Evolutionary conservation across 2,888 invertebrate species (phyloP), one percentile per base, ranked within the genome.

Genomic region (Lepidocyrtoides sp.): DNA sequence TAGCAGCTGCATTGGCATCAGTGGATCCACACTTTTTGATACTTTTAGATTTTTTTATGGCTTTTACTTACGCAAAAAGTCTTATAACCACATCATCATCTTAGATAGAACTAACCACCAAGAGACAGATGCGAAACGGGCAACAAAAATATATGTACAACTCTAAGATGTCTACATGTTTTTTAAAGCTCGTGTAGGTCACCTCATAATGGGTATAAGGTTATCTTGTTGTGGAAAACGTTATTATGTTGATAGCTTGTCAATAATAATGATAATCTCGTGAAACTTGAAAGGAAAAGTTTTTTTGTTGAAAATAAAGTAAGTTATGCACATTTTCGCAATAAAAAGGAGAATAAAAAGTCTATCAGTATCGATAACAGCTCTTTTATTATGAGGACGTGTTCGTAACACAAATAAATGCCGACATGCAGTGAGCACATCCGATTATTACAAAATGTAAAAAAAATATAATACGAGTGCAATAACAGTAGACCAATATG

Each of bases 101-200:
- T 17, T 10, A 54, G 29, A 26, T n/a, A 66, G 36, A 32, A 14
- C 32, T 4, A 17, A 17, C 69, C 23, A 63, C 41, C 82, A 32
- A 60, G 63, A 51, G 85, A 66, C 90, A 91, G 90, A 85, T 91
- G 85, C 44, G 79, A 91, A 91, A 81, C 85, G 85, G 60, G 60
- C 51, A 54, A 17, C 36, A 26, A 51, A 51, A n/a, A 8, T 23
- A 63, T 63, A 26, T 75, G n/a, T n/a, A n/a, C n/a, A n/a, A n/a
- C n/a, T n/a, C n/a, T n/a, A 26, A 48, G 5, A 75, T 23, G 72
- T 44, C 72, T 8, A 14, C 1, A 44, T 75, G 75, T 12, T 79
- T 12, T 3, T 17, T 4, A 36, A 36, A 57, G 60, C 90, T 91
- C 90, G 85, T 91, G 85, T 91, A 85, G 90, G 90, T 91, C 85